A percentile compares a stretch with the other conserved stretches of the same genome.
Evolutionary conservation across 2,888 invertebrate species (phyloP).

Genomic region (Lapara coniferarum): DNA sequence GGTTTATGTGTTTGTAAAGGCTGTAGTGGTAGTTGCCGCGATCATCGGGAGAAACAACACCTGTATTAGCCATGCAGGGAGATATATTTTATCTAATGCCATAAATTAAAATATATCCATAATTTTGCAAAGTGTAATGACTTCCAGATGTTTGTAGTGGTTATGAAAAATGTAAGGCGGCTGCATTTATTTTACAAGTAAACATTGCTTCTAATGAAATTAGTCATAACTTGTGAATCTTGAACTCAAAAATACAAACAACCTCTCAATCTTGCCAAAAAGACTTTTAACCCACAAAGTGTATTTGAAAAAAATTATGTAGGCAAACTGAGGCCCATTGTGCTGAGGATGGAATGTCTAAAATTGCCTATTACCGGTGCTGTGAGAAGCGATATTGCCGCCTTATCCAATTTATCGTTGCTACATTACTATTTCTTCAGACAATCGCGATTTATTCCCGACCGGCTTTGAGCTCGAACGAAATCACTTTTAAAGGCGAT

Average conservation of each 20-base stretch:
- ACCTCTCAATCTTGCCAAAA: conserved; percentile 21
- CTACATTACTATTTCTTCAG: conserved; percentile 71
- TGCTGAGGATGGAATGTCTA: conserved; percentile 73
- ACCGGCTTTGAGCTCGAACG: conserved; percentile 25
- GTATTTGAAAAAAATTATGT: conserved; percentile 70
- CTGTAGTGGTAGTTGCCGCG: no score
- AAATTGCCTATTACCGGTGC: conserved; percentile 77
- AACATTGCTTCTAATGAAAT: no score
- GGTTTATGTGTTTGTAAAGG: no score
- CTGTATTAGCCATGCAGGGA: no score
- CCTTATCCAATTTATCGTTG: conserved; percentile 78
- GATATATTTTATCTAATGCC: no score
- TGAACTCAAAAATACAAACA: background rate
- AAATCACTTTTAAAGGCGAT: conserved; percentile 20
- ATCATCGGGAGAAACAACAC: no score
- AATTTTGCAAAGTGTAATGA: no score
- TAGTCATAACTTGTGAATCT: background rate
- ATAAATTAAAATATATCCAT: no score
- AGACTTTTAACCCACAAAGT: conserved; percentile 39
- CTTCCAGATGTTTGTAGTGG: no score
- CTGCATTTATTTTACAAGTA: no score
- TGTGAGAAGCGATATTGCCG: conserved; percentile 72
- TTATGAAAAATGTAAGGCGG: no score
- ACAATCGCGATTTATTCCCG: conserved; percentile 44
- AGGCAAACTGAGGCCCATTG: conserved; percentile 58